phyloP scores from a whole-genome alignment of 2,797 vertebrate species.

The Amazona ochrocephala region DNA sequence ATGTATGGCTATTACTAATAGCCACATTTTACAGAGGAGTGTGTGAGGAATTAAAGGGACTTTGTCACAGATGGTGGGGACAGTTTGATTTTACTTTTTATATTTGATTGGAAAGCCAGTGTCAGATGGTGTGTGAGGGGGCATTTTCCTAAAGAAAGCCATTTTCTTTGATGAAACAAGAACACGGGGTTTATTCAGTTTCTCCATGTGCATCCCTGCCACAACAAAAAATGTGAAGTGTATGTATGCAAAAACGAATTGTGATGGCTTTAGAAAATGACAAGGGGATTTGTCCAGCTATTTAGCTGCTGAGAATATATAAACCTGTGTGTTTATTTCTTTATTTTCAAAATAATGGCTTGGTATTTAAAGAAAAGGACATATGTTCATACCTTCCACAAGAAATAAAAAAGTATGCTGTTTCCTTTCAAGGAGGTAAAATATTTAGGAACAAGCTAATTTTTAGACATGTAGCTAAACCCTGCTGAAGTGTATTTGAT shows the following conservation, averaged over 20 bases:
- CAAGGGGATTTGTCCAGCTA: conserved; percentile 31
- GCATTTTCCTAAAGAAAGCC: conserved; percentile 23
- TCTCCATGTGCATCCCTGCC: conserved; percentile 29
- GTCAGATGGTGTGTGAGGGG: conserved; percentile 42
- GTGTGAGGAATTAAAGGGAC: conserved; percentile 47
- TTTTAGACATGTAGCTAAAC: neutral
- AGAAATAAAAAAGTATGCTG: neutral
- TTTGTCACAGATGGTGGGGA: conserved; percentile 35
- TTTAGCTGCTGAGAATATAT: conserved; percentile 45
- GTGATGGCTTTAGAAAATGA: conserved; percentile 9
- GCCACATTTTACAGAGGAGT: neutral
- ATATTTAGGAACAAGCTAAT: neutral
- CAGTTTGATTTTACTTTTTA: conserved; percentile 33
- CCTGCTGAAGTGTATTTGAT: neutral
- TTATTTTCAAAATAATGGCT: neutral
- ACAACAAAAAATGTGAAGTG: conserved; percentile 56
- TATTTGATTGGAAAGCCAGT: conserved; percentile 36
- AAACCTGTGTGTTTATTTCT: neutral
- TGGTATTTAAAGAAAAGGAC: conserved; percentile 49
- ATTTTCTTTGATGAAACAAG: conserved; percentile 7
- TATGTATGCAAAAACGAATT: neutral
- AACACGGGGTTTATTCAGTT: neutral
- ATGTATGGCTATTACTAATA: conserved; percentile 17
- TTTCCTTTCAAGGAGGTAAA: neutral
- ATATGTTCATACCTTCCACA: neutral